A percentile compares a stretch with the other conserved stretches of the same genome.
phyloP scores from a whole-genome alignment of 2,888 invertebrate species.

The Rhyacophila evoluta region DNA sequence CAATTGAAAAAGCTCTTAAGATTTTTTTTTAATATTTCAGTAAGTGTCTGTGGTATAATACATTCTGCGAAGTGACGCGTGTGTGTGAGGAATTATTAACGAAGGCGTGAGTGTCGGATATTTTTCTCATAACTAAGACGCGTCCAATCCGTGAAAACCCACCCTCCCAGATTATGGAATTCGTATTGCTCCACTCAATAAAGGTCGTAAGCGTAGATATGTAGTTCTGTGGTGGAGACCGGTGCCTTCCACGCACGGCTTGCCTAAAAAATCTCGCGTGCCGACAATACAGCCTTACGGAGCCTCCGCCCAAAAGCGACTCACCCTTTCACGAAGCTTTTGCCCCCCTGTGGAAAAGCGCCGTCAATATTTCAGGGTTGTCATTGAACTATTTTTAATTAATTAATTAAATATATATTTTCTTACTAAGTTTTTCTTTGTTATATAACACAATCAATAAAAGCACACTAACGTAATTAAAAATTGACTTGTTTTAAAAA shows the following conservation, averaged over 20 bases:
- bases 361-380: background rate
- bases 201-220: background rate
- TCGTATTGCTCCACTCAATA: background rate
- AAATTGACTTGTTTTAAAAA: no score
- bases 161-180: background rate
- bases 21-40: no score
- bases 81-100: no score
- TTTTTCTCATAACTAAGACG: background rate
- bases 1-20: no score
- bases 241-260: constrained; percentile 1
- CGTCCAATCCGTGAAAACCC: background rate
- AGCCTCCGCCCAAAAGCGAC: constrained; percentile 11
- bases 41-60: no score
- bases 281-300: constrained; percentile 10
- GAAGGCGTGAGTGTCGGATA: no score
- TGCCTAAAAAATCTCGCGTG: constrained; percentile 17
- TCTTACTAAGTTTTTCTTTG: no score
- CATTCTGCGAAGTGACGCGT: no score
- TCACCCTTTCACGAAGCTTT: background rate
- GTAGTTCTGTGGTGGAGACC: constrained; percentile 10
- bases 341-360: background rate
- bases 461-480: no score
- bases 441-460: no score
- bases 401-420: no score
- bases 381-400: background rate